Evolutionary conservation across 2,113 vertebrate species (phyloP).

Genomic region (Pogonocichla stellata): DNA sequence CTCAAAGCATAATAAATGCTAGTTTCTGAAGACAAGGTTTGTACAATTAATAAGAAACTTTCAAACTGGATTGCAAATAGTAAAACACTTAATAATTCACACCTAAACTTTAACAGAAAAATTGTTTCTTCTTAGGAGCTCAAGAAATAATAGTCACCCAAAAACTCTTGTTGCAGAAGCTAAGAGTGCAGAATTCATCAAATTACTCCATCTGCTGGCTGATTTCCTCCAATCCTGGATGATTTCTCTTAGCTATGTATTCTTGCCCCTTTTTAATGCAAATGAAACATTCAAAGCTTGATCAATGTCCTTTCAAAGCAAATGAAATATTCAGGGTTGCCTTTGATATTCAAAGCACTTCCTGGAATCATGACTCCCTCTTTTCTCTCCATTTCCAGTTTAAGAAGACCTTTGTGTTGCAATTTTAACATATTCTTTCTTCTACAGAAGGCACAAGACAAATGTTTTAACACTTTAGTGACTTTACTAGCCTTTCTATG

Average conservation of each 20-base stretch:
- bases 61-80: neutral
- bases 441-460: neutral
- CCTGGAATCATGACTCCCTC: slow-evolving; percentile 32
- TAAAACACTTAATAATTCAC: neutral
- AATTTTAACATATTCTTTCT: slow-evolving; percentile 39
- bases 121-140: neutral
- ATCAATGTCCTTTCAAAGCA: slow-evolving; percentile 65
- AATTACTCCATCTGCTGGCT: slow-evolving; percentile 54
- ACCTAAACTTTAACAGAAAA: neutral
- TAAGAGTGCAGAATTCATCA: neutral
- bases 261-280: slow-evolving; percentile 58
- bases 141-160: neutral
- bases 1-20: neutral
- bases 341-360: slow-evolving; percentile 67
- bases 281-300: slow-evolving; percentile 57
- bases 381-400: slow-evolving; percentile 31
- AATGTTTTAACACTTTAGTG: slow-evolving; percentile 42
- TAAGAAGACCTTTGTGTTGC: slow-evolving; percentile 17
- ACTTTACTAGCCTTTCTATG: neutral
- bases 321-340: slow-evolving; percentile 59
- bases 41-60: neutral
- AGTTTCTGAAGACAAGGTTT: neutral
- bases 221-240: slow-evolving; percentile 47
- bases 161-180: neutral
- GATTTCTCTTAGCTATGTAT: slow-evolving; percentile 24